Conservation (phyloP, 2,113 vertebrate species). For the Oxyura jamaicensis region DNA sequence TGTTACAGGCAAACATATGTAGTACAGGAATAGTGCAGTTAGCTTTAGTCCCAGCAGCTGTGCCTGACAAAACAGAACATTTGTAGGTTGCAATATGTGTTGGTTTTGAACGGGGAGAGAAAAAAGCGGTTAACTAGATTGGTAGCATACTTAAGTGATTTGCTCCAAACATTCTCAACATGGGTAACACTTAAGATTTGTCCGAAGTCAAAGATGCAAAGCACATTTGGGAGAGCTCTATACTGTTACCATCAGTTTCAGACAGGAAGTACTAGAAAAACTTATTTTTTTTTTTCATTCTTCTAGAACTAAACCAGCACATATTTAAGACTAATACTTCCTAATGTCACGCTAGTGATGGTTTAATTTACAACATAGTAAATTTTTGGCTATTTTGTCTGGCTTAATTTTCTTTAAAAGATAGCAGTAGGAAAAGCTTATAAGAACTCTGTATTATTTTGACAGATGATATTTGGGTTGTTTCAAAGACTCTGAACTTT, state of each 20-base stretch:
- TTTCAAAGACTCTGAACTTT: slow-evolving; percentile 82
- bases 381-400: background rate
- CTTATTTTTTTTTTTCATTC: background rate
- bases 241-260: background rate
- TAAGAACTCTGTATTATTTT: background rate
- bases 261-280: background rate
- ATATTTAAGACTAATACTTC: background rate
- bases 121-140: background rate
- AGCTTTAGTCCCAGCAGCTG: background rate
- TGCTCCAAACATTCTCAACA: background rate
- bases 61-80: background rate
- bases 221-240: background rate
- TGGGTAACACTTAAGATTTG: background rate
- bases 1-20: background rate
- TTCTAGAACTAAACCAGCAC: background rate
- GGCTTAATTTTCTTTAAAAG: background rate
- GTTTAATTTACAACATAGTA: background rate
- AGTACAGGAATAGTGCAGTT: no score
- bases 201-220: background rate
- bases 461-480: slow-evolving; percentile 83
- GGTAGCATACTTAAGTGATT: background rate
- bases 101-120: background rate
- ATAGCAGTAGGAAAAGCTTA: background rate
- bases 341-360: fast-evolving
- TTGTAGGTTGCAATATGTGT: background rate